Evolutionary conservation across 2,888 invertebrate species (phyloP), one percentile per base, ranked within the genome.

Genomic region (Spisula subtruncata): DNA sequence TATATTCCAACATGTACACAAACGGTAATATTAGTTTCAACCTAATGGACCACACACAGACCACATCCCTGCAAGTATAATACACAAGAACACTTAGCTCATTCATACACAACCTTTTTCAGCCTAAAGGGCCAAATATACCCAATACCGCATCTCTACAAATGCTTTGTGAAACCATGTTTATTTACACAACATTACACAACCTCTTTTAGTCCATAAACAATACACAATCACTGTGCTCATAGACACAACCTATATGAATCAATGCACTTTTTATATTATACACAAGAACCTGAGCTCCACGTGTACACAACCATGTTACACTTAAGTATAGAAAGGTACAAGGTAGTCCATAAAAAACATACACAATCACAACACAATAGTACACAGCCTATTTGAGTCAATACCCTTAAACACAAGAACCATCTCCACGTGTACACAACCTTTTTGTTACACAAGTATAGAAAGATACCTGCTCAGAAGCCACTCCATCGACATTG

Each of bases 401-500:
- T 66, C 25, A n/a, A 66, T 66, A 25, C 56, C 16, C 56, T n/a
- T 56, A 56, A 56, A 56, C 56, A 66, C 60, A 66, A 25, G n/a
- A 25, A 66, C 60, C n/a, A 66, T 66, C 25, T 25, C 25, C 25
- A n/a, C n/a, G 10, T 25, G 25, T 66, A 66, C 25, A 66, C 60
- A 25, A 66, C 60, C 60, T 66, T 20, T 60, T n/a, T n/a, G 25
- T 25, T 25, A 66, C 25, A 66, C 60, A n/a, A 66, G 0, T 12
- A n/a, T 12, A n/a, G 60, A 66, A 75, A 16, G 32, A 32, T 75
- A 75, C 75, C 84, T 84, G 84, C 71, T 75, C 51, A 35, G 71
- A 32, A 35, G 81, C 12, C 20, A 84, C 75, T 85, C 86, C 88
- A 16, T 46, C n/a, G 81, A 48, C 81, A 83, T 83, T 89, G 29